Percentiles rank a stretch among this genome's conserved stretches.
phyloP scores from a whole-genome alignment of 2,113 vertebrate genomes.

The Crocuta crocuta region DNA sequence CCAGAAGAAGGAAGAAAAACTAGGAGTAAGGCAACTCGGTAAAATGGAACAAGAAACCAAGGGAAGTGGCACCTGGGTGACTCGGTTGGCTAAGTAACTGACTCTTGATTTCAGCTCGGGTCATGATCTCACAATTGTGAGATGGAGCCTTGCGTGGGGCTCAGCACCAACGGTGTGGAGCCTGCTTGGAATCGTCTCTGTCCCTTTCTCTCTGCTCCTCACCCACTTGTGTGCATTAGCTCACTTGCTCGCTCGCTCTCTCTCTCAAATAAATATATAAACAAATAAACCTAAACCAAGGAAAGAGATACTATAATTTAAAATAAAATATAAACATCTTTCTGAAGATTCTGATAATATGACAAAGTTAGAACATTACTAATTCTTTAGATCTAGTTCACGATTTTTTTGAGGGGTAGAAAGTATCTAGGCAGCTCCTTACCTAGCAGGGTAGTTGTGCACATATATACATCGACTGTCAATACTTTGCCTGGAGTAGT shows the following conservation, averaged over 20 bases:
- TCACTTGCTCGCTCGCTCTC: too few species aligned
- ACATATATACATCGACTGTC: fast-evolving
- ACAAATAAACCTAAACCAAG: background rate
- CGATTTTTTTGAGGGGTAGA: background rate
- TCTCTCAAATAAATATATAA: too few species aligned
- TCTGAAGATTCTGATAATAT: background rate
- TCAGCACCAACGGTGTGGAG: too few species aligned
- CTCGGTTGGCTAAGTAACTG: too few species aligned
- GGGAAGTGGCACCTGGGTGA: background rate
- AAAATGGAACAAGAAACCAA: background rate
- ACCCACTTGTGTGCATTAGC: too few species aligned
- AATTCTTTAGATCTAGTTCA: background rate
- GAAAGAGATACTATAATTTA: background rate
- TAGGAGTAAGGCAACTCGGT: background rate
- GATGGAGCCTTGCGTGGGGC: too few species aligned
- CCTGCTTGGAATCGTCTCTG: too few species aligned
- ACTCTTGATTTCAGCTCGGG: too few species aligned
- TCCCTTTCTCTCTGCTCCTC: too few species aligned
- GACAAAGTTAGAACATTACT: background rate
- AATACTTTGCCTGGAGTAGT: background rate
- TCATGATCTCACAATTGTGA: too few species aligned
- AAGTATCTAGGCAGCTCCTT: background rate
- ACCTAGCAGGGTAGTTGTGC: background rate
- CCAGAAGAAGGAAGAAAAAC: background rate
- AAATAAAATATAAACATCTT: background rate